Conservation (phyloP, 2,797 vertebrate genomes). For the Enteromius trimaculatus region DNA sequence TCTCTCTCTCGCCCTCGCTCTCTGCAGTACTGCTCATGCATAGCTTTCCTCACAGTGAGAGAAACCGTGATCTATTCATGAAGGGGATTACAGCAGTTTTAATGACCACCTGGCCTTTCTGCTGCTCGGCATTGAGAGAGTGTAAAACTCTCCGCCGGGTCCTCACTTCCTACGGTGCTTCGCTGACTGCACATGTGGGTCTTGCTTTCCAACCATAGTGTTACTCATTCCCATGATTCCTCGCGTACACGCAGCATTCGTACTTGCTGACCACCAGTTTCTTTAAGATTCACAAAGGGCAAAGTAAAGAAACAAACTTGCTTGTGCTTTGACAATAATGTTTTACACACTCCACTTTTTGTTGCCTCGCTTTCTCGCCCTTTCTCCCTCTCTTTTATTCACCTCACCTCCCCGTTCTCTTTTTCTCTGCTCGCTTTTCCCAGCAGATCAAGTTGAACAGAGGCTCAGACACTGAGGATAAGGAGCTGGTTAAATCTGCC, state of each 20-base stretch:
- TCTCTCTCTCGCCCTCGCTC: conserved; percentile 44
- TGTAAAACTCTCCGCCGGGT: conserved; percentile 72
- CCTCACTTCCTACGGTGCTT: conserved; percentile 63
- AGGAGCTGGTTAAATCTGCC: conserved; percentile 74
- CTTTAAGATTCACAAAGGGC: conserved; percentile 42
- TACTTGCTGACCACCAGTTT: neutral
- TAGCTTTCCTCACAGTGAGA: conserved; percentile 63
- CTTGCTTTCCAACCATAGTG: conserved; percentile 46
- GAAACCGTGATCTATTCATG: conserved; percentile 76
- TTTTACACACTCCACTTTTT: conserved; percentile 40
- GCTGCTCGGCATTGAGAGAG: conserved; percentile 68
- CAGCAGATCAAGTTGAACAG: conserved; percentile 66
- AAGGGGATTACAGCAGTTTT: conserved; percentile 80
- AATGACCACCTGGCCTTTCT: conserved; percentile 83
- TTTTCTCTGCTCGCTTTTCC: conserved; percentile 50
- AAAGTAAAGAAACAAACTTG: conserved; percentile 28
- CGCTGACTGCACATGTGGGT: conserved; percentile 51
- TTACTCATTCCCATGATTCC: conserved; percentile 17
- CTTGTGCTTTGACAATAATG: conserved; percentile 28
- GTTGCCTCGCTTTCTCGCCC: neutral
- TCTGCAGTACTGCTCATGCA: conserved; percentile 64
- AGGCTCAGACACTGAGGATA: conserved; percentile 69
- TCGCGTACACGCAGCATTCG: neutral
- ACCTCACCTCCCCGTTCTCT: conserved; percentile 50
- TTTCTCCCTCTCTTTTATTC: conserved; percentile 57